Evolutionary conservation across 2,888 invertebrate species (phyloP).

Genomic region (Agrotis segetum): DNA sequence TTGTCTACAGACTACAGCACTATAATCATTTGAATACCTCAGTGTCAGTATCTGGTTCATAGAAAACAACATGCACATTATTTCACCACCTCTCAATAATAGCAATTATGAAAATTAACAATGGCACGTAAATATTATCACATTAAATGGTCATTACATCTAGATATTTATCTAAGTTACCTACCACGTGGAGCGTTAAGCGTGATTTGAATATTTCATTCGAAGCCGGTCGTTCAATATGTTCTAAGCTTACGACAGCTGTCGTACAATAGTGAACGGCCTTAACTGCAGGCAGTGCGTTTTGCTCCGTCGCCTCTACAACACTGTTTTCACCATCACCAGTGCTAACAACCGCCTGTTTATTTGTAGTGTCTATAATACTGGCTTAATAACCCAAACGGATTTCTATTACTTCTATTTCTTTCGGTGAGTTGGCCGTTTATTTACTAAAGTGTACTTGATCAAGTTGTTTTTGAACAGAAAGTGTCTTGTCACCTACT

Average conservation of each 20-base stretch:
- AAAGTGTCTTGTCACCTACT: conserved; percentile 47
- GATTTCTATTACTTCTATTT: neutral
- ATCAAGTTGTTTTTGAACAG: conserved; percentile 31
- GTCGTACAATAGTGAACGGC: conserved; percentile 43
- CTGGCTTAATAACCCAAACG: conserved; percentile 3
- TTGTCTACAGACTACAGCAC: neutral
- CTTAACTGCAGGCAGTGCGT: conserved; percentile 76
- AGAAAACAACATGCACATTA: conserved; percentile 10
- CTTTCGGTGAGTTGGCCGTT: conserved; percentile 44
- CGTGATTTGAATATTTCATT: conserved; percentile 45
- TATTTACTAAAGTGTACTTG: neutral
- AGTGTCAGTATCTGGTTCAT: neutral
- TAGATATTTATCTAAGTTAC: conserved; percentile 17
- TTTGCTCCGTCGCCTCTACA: conserved; percentile 74
- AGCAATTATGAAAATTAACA: conserved; percentile 16
- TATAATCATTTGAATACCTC: conserved; percentile 3
- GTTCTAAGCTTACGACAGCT: conserved; percentile 46
- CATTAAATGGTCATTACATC: conserved; percentile 12
- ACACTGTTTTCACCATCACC: conserved; percentile 60
- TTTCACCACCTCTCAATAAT: neutral
- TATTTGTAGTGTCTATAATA: conserved; percentile 24
- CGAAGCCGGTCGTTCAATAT: conserved; percentile 33
- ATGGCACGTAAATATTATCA: conserved; percentile 6
- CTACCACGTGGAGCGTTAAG: conserved; percentile 40
- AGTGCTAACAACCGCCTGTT: conserved; percentile 1